These are phyloP conservation scores for Neomonachus schauinslandi DNA, from an alignment of 2,113 vertebrate genomes.

Conservation along the genomic window DNA sequence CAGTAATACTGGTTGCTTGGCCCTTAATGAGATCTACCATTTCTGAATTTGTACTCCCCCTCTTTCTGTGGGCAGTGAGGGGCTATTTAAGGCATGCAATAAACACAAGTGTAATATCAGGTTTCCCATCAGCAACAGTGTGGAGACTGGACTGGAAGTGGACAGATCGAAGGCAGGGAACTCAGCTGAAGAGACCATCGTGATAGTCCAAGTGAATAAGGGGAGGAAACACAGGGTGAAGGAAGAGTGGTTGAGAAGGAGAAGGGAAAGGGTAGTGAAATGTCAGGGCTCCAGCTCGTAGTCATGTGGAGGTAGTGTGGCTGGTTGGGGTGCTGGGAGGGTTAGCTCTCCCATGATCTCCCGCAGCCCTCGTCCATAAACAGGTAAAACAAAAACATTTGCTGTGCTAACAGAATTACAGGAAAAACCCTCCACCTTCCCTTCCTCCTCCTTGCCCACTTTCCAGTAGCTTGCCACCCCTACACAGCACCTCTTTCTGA, in stretches of 20 bases:
- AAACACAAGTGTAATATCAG: not conserved
- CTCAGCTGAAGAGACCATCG: not conserved
- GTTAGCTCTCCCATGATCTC: not conserved
- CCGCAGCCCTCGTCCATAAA: not conserved
- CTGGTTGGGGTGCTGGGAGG: not conserved
- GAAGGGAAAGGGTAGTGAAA: not conserved
- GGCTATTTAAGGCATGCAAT: not conserved
- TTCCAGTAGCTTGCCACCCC: not conserved
- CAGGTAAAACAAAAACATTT: not conserved
- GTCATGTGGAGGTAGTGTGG: not conserved
- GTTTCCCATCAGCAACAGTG: not conserved
- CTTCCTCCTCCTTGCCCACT: not conserved
- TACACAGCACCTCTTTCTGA: not conserved
- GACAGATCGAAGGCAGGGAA: not conserved
- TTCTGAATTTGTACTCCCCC: not conserved
- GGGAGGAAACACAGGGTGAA: not conserved
- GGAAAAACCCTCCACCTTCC: not conserved
- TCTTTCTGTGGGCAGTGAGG: not conserved
- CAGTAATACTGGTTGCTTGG: not conserved
- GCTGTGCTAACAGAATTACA: not conserved
- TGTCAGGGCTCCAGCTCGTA: not conserved
- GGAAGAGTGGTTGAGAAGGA: not conserved
- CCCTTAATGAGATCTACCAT: not conserved
- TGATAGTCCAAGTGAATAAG: not conserved
- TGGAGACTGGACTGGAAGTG: not conserved